Base-by-base conservation (phyloP, 2,113 vertebrate genomes). In the Poeciliopsis prolifica region DNA sequence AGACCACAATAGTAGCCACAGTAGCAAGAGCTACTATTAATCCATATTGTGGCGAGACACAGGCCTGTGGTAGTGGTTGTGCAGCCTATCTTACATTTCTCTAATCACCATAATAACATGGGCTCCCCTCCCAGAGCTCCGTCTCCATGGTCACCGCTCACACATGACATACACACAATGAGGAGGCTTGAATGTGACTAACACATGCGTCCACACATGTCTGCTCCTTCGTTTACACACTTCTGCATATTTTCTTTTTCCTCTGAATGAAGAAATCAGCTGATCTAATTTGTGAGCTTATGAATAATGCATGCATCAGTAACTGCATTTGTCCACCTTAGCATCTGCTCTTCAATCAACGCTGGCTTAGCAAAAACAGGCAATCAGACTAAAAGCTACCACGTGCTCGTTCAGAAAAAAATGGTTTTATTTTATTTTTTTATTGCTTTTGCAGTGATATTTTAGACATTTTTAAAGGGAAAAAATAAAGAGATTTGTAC, bases 61-160 rank as follows among this genome's bases (percentile, higher is more conserved):
- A 54, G 42, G 76, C 35, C 78, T 65, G 19, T 15, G 29, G 54
- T 54, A 48, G 63, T 22, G 22, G 74, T 76, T 68, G 26, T 19
- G 74, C 73, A 71, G 74, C 44, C 70, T 33, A 87, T 77, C 74
- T 81, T 81, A 74, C 75, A 60, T 30, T 74, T 67, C 75, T 85
- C 85, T 82, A 63, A 89, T 90, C 77, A 80, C 76, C 88, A 91
- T 82, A 84, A 83, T 83, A 85, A 84, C 73, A 40, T 65, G 63
- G 74, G 29, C 67, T 31, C 83, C 86, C 83, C 87, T 87, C 85
- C 84, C 82, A 69, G 63, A 81, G 84, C 84, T 72, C 75, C 60
- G 88, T 93, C 86, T 81, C 87, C 92, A 93, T 93, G 90, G 91
- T 77, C 82, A 92, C 90, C 85, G 65, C 68, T 75, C 74, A 65